Evolutionary conservation across 2,113 vertebrate genomes (phyloP), one percentile per base, ranked within the genome.

Genomic region (Perca fluviatilis): DNA sequence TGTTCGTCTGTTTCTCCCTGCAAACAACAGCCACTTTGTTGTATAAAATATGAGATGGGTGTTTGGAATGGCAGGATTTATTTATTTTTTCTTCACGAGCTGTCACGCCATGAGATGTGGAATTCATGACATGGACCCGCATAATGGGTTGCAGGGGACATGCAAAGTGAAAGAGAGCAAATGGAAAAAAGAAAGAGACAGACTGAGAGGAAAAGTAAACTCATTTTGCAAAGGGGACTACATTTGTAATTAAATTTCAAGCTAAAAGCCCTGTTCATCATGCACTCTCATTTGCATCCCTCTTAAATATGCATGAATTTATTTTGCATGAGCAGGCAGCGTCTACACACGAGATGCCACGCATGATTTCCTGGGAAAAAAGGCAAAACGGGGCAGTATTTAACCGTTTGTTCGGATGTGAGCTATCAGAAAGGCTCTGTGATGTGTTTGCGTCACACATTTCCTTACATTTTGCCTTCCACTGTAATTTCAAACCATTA

Each of bases 241-340:
- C 80, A 88, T 84, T 91, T 90, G 86, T 93, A 94, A 95, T 95
- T 95, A 93, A 93, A 92, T 93, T 90, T 91, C 91, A 88, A 86
- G 92, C 92, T 95, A 94, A 95, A 94, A 94, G 93, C 92, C 83
- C 86, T 89, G 92, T 91, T 94, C 90, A 89, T 94, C 85, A 86
- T 89, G 91, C 85, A 80, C 84, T 91, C 90, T 91, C 89, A 94
- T 94, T 95, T 92, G 91, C 92, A 93, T 93, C 62, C 49, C 70
- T 69, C 68, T 94, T 93, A 94, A 95, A 94, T 94, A 94, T 96
- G 93, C 88, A 95, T 95, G 91, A 87, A 54, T 85, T 86, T 91
- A 91, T 93, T 92, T 95, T 94, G 94, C 93, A 93, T 94, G 92
- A 91, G 86, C 60, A 68, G 88, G 79, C 90, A 61, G 74, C 69